Base-by-base conservation (phyloP, 2,797 vertebrate genomes). In the Phylloscopus collybita region DNA sequence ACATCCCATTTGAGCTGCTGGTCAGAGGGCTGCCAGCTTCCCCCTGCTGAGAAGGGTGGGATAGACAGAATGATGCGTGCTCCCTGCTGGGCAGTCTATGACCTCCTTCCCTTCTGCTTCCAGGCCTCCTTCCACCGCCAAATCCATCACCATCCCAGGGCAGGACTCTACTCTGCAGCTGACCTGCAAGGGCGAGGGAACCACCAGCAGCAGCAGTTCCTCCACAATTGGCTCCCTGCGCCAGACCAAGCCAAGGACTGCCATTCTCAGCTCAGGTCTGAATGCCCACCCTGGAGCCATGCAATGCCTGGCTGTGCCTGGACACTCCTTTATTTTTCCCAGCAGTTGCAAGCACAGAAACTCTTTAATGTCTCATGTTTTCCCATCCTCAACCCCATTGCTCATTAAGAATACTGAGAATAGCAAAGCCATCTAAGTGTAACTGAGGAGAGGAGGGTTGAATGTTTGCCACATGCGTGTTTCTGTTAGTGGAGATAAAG, bases 101-200 rank as follows among this genome's bases (percentile, higher is more conserved):
- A 92, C 50, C 16, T 65, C 20, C 45, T 92, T n/a, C 19, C 2
- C 22, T 85, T 88, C 54, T 51, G 17, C 27, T 93, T 73, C 1
- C 93, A 99, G 99, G 76, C 98, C 99, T 61, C 98, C 98, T 13
- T 99, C 98, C 95, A 99, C 99, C 0, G 99, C 99, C 76, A 99
- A 99, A 96, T 99, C 98, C 92, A 99, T 99, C 97, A 98, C 98
- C 47, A 97, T 99, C 91, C 97, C 99, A 0, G 99, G 99, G 45
- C 99, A 97, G 80, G 99, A 99, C 84, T 98, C 98, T 20, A 98
- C 98, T 90, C 98, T 99, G 92, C 99, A 99, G 98, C 98, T 99
- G 98, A 99, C 99, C 91, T 99, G 99, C 87, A 99, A 99, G 97
- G 99, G 99, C 1, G 99, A 99, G 70, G 99, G 99, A 18, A 99